Conservation (phyloP, 2,888 invertebrate species). For the Saturnia pavonia region DNA sequence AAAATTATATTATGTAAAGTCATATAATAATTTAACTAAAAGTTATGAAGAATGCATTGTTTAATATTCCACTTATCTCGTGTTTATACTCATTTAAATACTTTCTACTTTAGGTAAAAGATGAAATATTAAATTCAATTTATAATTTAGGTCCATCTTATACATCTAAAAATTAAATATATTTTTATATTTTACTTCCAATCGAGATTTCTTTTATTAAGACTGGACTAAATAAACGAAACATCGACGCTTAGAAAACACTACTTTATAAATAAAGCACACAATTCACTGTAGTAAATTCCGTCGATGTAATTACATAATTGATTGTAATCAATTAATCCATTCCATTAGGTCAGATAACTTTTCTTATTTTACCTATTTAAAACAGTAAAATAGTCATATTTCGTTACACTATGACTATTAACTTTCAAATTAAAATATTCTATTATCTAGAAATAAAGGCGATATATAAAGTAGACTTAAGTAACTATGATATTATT, state of each 20-base stretch:
- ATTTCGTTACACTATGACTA: constrained; percentile 9
- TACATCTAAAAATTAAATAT: background rate
- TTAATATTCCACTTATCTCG: background rate
- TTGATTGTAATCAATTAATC: constrained; percentile 50
- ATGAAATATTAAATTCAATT: background rate
- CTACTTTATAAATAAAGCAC: background rate
- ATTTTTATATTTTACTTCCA: no score
- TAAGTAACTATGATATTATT: no score
- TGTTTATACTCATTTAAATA: background rate
- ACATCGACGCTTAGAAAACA: background rate
- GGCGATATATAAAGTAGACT: background rate
- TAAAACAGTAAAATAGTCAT: background rate
- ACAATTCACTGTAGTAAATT: background rate
- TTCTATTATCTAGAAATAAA: constrained; percentile 1
- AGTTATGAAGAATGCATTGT: no score
- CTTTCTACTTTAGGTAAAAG: background rate
- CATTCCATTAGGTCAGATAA: constrained; percentile 37
- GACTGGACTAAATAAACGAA: background rate
- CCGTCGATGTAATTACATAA: constrained; percentile 41
- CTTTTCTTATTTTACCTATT: constrained; percentile 53
- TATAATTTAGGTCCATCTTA: background rate
- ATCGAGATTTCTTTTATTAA: no score
- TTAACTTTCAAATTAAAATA: constrained; percentile 14
- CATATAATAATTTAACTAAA: no score
- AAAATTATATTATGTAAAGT: no score